Conservation (phyloP, 2,113 vertebrate genomes). For the Riparia riparia region DNA sequence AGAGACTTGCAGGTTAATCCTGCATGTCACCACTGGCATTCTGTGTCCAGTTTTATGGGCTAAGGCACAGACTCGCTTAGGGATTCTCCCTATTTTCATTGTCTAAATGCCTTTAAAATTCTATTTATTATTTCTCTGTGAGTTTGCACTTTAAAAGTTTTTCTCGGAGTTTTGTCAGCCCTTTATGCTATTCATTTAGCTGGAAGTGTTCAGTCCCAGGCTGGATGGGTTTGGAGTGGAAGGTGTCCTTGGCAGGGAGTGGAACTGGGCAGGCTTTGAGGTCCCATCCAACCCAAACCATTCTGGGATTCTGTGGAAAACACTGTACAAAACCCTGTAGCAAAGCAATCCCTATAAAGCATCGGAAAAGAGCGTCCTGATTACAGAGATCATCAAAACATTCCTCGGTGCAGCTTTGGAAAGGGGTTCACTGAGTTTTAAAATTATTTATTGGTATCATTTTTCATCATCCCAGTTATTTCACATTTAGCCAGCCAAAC, state of each 20-base stretch:
- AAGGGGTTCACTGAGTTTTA: background rate
- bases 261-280: background rate
- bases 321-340: accelerated
- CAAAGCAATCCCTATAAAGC: background rate
- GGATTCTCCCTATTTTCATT: background rate
- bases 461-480: background rate
- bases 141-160: background rate
- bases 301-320: background rate
- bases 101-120: background rate
- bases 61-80: background rate
- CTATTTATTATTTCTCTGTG: background rate
- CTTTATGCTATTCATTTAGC: too few species aligned
- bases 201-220: background rate
- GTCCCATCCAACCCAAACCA: background rate
- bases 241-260: background rate
- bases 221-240: background rate
- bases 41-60: background rate
- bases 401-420: background rate
- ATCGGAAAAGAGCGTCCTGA: background rate
- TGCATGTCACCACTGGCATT: accelerated
- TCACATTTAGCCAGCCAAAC: background rate
- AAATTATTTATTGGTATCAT: background rate
- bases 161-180: background rate
- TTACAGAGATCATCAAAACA: background rate
- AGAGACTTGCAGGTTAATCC: background rate